Percentiles rank a stretch among this genome's conserved stretches.
Evolutionary conservation across 2,888 invertebrate species (phyloP).

Genomic region (Cylloceria caligata): DNA sequence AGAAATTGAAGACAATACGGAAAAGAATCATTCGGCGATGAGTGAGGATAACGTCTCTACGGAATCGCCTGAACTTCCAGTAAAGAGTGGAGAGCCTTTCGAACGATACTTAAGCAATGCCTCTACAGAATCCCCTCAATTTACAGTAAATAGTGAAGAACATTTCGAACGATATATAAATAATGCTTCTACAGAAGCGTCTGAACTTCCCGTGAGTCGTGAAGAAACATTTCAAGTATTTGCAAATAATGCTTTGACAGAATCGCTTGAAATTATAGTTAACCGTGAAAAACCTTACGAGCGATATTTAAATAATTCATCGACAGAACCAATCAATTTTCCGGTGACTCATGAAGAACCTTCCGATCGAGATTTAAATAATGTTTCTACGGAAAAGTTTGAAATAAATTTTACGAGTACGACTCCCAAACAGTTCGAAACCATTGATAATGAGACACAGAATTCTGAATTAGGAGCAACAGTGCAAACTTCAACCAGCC

Average conservation of each 20-base stretch:
- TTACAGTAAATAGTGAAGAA: no score
- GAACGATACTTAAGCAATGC: no score
- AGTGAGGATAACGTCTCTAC: not conserved
- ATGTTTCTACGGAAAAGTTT: no score
- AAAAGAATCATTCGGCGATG: not conserved
- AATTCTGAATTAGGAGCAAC: not conserved
- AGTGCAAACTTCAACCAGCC: conserved; percentile 13
- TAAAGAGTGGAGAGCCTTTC: no score
- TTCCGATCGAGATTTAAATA: no score
- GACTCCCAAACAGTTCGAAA: not conserved
- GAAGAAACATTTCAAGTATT: no score
- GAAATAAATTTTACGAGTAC: not conserved
- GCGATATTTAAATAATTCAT: no score
- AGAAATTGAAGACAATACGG: not conserved
- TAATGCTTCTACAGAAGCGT: no score
- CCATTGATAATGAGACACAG: not conserved
- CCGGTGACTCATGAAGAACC: no score
- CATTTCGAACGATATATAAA: no score
- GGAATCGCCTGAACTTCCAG: not conserved
- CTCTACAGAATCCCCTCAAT: not conserved
- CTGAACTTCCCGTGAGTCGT: no score
- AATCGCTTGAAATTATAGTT: not conserved
- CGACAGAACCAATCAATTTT: not conserved
- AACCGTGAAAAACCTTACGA: no score
- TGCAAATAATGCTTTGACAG: not conserved